Base-by-base conservation (phyloP, 2,888 invertebrate species). In the Perizoma flavofasciatum region DNA sequence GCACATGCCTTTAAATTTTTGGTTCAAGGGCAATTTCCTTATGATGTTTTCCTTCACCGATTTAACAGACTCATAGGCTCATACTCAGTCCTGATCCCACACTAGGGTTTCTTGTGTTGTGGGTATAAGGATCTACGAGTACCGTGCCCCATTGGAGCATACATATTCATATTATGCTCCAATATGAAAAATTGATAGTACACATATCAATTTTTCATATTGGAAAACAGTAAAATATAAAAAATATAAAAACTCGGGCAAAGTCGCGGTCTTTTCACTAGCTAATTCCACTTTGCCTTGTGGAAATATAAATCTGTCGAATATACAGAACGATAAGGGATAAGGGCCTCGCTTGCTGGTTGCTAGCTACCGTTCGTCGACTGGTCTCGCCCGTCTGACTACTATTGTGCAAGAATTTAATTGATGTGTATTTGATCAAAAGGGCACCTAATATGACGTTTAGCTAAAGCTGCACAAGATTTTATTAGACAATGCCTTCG, bases 381-480 rank as follows among this genome's bases (percentile, higher is more conserved):
- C 58, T 43, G 53, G 58, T 58, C 9, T 5, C 35, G 47, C 58
- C 11, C 11, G 62, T 51, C 11, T 0, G 11, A 59, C 58, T 39
- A 49, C 53, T 59, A 49, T 59, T 59, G 58, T 59, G 57, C n/a
- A 52, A 49, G 49, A 37, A 1, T 37, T 7, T 45, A 56, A 46
- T 56, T 35, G 22, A 55, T 43, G 32, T 40, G 35, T 33, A 3
- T 46, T 51, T 50, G 57, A 51, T 57, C 46, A 33, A 46, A 55
- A 39, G 46, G 1, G 22, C 22, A 22, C 22, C 22, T 51, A 49
- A 35, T 51, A 41, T 35, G 32, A 55, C 10, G 46, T 39, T 49
- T 6, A 37, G 6, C 37, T 37, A 5, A 37, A 8, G 6, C 4
- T 6, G 7, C 6, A 37, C 37, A 37, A 8, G 37, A 8, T 8